These are phyloP conservation scores for Leptopilina myrica DNA, from an alignment of 2,888 invertebrate genomes.

Conservation along the genomic window DNA sequence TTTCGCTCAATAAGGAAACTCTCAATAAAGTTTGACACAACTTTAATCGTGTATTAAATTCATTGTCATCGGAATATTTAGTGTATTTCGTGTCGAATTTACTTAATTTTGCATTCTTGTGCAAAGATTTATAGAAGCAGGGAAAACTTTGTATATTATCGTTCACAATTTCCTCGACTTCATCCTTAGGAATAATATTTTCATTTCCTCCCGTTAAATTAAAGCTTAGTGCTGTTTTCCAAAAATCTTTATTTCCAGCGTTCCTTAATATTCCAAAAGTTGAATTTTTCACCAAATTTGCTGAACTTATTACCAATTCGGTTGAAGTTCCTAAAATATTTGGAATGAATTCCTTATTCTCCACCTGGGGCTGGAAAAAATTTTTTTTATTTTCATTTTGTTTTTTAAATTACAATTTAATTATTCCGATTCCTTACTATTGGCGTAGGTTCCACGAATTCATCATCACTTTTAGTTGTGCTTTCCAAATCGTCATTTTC, in stretches of 20 bases:
- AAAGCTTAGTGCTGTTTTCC: constrained; percentile 73
- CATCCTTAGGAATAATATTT: constrained; percentile 55
- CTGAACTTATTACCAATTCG: constrained; percentile 77
- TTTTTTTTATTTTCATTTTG: not conserved
- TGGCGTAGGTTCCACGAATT: constrained; percentile 80
- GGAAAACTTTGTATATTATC: constrained; percentile 71
- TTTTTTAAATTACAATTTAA: no score
- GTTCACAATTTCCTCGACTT: constrained; percentile 49
- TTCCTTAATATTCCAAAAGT: constrained; percentile 74
- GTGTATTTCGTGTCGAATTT: constrained; percentile 72
- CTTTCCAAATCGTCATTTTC: constrained; percentile 64
- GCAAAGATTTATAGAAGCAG: constrained; percentile 74
- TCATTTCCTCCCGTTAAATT: constrained; percentile 56
- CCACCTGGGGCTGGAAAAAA: constrained; percentile 64
- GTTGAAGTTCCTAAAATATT: constrained; percentile 72
- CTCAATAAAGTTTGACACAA: constrained; percentile 73
- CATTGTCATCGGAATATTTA: constrained; percentile 71
- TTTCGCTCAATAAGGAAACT: constrained; percentile 73
- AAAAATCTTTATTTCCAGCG: constrained; percentile 72
- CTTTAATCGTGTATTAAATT: constrained; percentile 69
- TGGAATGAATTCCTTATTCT: constrained; percentile 71
- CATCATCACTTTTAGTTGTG: constrained; percentile 78
- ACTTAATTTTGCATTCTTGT: constrained; percentile 68
- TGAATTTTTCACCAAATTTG: constrained; percentile 73
- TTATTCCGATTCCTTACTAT: constrained; percentile 74